These are phyloP conservation scores for Nezara viridula DNA, from an alignment of 2,888 invertebrate genomes.

Conservation along the genomic window DNA sequence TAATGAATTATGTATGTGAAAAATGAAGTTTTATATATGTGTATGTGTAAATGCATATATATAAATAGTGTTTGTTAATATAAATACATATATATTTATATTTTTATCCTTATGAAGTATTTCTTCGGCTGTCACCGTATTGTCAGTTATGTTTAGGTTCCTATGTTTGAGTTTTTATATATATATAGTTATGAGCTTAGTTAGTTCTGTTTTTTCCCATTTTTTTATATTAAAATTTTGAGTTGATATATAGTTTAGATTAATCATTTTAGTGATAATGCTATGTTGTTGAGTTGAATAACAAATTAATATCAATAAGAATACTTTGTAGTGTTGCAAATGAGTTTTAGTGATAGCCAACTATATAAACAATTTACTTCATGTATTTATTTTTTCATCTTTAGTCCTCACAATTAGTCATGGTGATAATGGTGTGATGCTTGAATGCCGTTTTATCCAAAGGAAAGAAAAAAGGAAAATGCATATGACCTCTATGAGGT, in stretches of 20 bases:
- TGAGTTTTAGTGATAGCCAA: slow-evolving; percentile 34
- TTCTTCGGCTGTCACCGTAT: slow-evolving; percentile 54
- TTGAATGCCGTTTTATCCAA: slow-evolving; percentile 56
- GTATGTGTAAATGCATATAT: slow-evolving; percentile 53
- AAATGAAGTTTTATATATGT: slow-evolving; percentile 50
- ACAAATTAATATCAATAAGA: slow-evolving; percentile 56
- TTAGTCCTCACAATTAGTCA: neutral
- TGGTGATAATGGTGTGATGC: slow-evolving; percentile 47
- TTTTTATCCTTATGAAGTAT: slow-evolving; percentile 50
- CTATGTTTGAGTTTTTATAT: slow-evolving; percentile 55
- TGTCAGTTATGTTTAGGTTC: slow-evolving; percentile 57
- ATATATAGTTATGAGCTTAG: slow-evolving; percentile 57
- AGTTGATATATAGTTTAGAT: slow-evolving; percentile 46
- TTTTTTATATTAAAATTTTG: slow-evolving; percentile 50
- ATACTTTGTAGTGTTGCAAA: neutral
- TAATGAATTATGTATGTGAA: slow-evolving; percentile 48
- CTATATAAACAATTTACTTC: slow-evolving; percentile 47
- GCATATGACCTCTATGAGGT: slow-evolving; percentile 54
- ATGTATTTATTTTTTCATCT: slow-evolving; percentile 47
- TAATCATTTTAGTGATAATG: slow-evolving; percentile 54
- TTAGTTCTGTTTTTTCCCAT: slow-evolving; percentile 51
- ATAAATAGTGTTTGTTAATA: slow-evolving; percentile 54
- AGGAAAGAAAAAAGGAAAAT: slow-evolving; percentile 28
- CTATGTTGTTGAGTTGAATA: slow-evolving; percentile 52
- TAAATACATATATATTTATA: slow-evolving; percentile 58